A percentile compares a stretch with the other conserved stretches of the same genome.
Conservation (phyloP, 2,797 vertebrate species). For the Melanotaenia nigrans region DNA sequence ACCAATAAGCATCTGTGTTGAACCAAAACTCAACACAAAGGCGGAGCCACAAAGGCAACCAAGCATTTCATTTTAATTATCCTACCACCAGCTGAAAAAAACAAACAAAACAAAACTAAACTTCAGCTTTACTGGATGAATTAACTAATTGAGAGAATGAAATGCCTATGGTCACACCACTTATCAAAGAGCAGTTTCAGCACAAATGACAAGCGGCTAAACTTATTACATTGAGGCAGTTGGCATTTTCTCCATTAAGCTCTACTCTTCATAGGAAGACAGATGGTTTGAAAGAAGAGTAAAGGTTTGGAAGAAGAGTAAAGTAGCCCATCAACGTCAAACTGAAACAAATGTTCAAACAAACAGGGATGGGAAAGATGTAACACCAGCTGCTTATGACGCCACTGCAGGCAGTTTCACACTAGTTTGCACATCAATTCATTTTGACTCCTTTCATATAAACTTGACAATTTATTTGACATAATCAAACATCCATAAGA, state of each 20-base stretch:
- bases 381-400: conserved; percentile 13
- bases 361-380: conserved; percentile 1
- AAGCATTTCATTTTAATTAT: conserved; percentile 36
- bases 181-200: conserved; percentile 14
- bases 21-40: conserved; percentile 34
- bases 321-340: conserved; percentile 15
- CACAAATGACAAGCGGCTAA: conserved; percentile 13
- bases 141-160: conserved; percentile 30
- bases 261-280: conserved; percentile 19
- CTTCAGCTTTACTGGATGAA: conserved; percentile 30
- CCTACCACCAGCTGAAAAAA: conserved; percentile 41
- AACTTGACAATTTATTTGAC: conserved; percentile 15
- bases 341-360: conserved; percentile 21
- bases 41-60: conserved; percentile 46
- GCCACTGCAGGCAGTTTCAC: conserved; percentile 17
- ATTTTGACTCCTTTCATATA: conserved; percentile 1
- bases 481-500: neutral
- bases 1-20: conserved; percentile 48
- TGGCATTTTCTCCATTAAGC: conserved; percentile 17
- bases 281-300: conserved; percentile 37
- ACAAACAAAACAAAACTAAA: conserved; percentile 6
- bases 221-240: conserved; percentile 9
- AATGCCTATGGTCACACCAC: conserved; percentile 19
- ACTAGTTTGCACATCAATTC: conserved; percentile 16
- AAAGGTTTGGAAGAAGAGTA: conserved; percentile 23